Evolutionary conservation across 1,140 invertebrate genomes (phyloP).

Genomic region (Choristoneura fumiferana): DNA sequence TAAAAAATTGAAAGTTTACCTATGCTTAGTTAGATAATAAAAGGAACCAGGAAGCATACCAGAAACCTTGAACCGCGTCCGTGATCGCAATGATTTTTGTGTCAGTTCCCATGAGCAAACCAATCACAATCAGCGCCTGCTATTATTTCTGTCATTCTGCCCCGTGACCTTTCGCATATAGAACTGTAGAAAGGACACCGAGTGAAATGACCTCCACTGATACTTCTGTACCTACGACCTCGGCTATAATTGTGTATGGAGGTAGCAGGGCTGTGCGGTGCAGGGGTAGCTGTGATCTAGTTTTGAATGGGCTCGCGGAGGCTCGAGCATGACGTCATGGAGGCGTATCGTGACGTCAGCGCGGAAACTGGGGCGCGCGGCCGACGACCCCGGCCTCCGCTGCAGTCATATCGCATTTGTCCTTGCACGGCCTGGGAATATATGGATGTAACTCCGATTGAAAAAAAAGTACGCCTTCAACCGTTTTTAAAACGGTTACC

Average conservation of each 20-base stretch:
- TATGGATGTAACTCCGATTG: constrained; percentile 22
- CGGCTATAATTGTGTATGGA: constrained; percentile 40
- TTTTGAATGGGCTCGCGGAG: constrained; percentile 70
- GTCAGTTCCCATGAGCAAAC: neutral
- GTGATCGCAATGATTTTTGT: neutral
- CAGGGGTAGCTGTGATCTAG: constrained; percentile 59
- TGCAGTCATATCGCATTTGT: constrained; percentile 50
- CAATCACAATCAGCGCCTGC: neutral
- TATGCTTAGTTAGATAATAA: too few relatives aligned
- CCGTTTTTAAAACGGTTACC: too few relatives aligned
- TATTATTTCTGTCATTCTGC: neutral
- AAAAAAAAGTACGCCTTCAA: too few relatives aligned
- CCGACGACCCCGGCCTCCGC: constrained; percentile 49
- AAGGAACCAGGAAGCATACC: too few relatives aligned
- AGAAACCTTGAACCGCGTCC: too few relatives aligned
- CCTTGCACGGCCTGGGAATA: constrained; percentile 34
- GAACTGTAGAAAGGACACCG: constrained; percentile 45
- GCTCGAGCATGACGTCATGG: constrained; percentile 65
- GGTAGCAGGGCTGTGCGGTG: constrained; percentile 36
- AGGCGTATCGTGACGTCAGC: constrained; percentile 72
- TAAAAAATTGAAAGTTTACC: too few relatives aligned
- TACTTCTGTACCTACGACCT: constrained; percentile 44
- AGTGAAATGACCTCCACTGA: constrained; percentile 55
- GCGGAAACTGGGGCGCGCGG: constrained; percentile 63
- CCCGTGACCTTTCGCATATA: constrained; percentile 40